Evolutionary conservation across 2,888 invertebrate species (phyloP), one percentile per base, ranked within the genome.

Genomic region (Pristionchus japonicus): DNA sequence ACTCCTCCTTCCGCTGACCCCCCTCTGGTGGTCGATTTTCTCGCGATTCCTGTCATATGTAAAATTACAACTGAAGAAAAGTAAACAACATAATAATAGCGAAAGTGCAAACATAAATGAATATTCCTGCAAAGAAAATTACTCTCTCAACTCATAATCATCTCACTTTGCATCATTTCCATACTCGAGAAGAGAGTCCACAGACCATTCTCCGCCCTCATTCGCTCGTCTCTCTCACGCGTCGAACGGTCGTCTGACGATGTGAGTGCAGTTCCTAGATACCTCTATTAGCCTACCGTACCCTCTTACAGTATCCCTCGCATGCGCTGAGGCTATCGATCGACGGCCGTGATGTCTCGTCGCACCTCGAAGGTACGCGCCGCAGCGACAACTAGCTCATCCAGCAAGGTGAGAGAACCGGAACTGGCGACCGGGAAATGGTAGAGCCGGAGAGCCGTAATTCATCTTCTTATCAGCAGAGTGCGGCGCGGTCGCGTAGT

Each of bases 311-410:
- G 37, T 6, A 20, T 13, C n/a, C 77, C 43, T 27, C 43, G 27
- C n/a, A 77, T 77, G 77, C n/a, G 7, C 47, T 31, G 77, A 77
- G 43, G 31, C 57, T 7, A 6, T 67, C 67, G 64, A 67, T 67
- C 67, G 67, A 67, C 34, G 31, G 15, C 64, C 31, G 64, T 1
- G 0, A 77, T 77, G 77, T 77, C 77, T n/a, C 40, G 77, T 27
- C 77, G 77, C 77, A 47, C 27, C 6, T n/a, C 47, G 6, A 77
- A 77, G 43, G 77, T 77, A 47, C 77, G 77, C 47, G 77, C 34
- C 27, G n/a, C n/a, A n/a, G n/a, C n/a, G 37, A 77, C 77, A 9
- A 77, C n/a, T 13, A 77, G 77, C 37, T 77, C 77, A 13, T 77
- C 77, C n/a, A 77, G 77, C 43, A 77, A 77, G 27, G 77, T 77